Conservation (phyloP, 2,888 invertebrate species). For the Drosophila anomalipes region DNA sequence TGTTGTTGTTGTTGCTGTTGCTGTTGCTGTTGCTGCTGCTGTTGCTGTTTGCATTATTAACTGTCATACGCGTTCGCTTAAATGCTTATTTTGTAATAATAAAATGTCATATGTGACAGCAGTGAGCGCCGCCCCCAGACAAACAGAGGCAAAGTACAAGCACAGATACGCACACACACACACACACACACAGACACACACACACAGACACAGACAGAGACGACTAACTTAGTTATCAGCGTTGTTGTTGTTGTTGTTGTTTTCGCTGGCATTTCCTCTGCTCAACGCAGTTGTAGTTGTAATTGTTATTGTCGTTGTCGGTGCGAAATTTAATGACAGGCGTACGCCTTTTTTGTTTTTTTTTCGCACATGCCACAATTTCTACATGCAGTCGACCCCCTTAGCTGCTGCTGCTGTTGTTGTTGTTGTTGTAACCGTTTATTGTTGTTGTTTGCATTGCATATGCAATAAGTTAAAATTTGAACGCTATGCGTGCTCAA, state of each 20-base stretch:
- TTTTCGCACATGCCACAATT: conserved; percentile 73
- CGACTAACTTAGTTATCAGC: conserved; percentile 72
- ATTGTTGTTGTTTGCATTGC: conserved; percentile 17
- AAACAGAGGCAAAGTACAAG: conserved; percentile 43
- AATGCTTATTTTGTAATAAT: conserved; percentile 81
- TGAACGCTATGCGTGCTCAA: conserved; percentile 67
- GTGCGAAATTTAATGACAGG: conserved; percentile 78
- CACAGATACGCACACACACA: background rate
- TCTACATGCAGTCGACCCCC: conserved; percentile 50
- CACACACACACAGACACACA: conserved; percentile 4
- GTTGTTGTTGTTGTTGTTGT: conserved; percentile 26
- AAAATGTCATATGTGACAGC: conserved; percentile 76
- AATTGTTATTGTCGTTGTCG: conserved; percentile 40
- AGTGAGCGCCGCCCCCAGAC: conserved; percentile 57
- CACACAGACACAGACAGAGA: conserved; percentile 23
- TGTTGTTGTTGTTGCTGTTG: conserved; percentile 28
- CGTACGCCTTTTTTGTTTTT: conserved; percentile 65
- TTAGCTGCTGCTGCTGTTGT: conserved; percentile 26
- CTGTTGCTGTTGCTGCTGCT: conserved; percentile 32
- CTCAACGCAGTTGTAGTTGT: conserved; percentile 27
- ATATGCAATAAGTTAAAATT: conserved; percentile 54
- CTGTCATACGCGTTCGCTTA: conserved; percentile 79
- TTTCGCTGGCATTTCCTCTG: conserved; percentile 49
- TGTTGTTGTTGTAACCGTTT: conserved; percentile 33
- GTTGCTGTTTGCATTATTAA: conserved; percentile 74